Conservation (phyloP, 2,113 vertebrate genomes). For the Anoura caudifer region DNA sequence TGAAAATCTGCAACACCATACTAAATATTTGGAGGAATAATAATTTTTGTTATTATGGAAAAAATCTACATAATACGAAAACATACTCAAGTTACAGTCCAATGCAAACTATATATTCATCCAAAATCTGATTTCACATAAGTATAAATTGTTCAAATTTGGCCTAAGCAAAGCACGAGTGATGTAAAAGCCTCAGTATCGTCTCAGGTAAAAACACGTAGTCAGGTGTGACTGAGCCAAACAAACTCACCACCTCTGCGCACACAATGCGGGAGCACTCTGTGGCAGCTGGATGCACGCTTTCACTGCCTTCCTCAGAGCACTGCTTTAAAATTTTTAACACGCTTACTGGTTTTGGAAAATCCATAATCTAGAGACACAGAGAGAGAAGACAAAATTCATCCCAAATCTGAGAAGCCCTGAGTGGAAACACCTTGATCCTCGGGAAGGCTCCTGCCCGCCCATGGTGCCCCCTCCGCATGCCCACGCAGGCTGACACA, state of each 20-base stretch:
- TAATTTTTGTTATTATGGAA: background rate
- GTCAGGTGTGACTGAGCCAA: background rate
- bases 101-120: background rate
- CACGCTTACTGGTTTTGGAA: background rate
- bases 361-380: background rate
- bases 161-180: background rate
- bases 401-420: background rate
- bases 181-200: background rate
- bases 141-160: background rate
- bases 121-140: background rate
- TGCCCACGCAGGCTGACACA: too few species aligned
- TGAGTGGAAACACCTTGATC: background rate
- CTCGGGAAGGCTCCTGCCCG: too few species aligned
- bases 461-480: background rate
- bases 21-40: background rate
- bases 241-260: accelerated
- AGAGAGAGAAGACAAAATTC: background rate
- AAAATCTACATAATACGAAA: conserved; percentile 9
- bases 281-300: background rate
- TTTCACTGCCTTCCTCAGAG: background rate
- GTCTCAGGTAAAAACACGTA: background rate
- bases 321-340: background rate
- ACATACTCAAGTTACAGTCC: background rate
- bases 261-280: background rate
- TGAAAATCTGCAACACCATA: background rate